phyloP scores from a whole-genome alignment of 2,888 invertebrate genomes.

The Phortica magna region DNA sequence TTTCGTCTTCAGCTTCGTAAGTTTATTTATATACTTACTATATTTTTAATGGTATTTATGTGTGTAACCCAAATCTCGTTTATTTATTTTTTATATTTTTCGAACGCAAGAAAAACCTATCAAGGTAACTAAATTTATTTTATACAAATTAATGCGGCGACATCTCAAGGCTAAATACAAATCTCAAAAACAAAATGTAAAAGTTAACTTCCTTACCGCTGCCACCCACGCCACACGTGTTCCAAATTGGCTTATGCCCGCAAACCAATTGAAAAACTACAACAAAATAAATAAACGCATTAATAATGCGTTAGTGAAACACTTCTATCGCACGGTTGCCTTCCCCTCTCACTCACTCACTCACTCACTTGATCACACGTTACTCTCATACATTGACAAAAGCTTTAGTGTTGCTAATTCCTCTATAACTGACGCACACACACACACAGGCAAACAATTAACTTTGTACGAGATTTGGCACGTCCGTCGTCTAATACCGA shows the following conservation, averaged over 20 bases:
- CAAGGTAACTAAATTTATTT: slow-evolving; percentile 21
- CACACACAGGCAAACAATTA: slow-evolving; percentile 18
- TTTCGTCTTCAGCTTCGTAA: not conserved
- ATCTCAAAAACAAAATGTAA: not conserved
- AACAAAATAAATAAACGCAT: not conserved
- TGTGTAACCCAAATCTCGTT: not conserved
- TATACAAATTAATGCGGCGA: not conserved
- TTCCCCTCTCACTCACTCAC: not conserved
- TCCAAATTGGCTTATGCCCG: not conserved
- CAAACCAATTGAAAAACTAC: not conserved
- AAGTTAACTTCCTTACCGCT: slow-evolving; percentile 17
- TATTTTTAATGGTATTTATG: not conserved
- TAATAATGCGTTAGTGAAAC: slow-evolving; percentile 15
- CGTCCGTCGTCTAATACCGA: slow-evolving; percentile 11
- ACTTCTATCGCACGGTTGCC: not conserved
- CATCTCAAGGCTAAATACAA: slow-evolving; percentile 13
- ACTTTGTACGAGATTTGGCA: not conserved
- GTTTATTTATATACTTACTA: not conserved
- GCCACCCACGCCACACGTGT: not conserved
- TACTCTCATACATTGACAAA: not conserved
- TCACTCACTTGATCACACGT: not conserved
- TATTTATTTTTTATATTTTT: not conserved
- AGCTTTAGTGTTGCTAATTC: not conserved
- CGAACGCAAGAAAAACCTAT: not conserved
- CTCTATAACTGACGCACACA: not conserved